Evolutionary conservation across 2,113 vertebrate genomes (phyloP).

Genomic region (Pomatorhinus ruficollis): DNA sequence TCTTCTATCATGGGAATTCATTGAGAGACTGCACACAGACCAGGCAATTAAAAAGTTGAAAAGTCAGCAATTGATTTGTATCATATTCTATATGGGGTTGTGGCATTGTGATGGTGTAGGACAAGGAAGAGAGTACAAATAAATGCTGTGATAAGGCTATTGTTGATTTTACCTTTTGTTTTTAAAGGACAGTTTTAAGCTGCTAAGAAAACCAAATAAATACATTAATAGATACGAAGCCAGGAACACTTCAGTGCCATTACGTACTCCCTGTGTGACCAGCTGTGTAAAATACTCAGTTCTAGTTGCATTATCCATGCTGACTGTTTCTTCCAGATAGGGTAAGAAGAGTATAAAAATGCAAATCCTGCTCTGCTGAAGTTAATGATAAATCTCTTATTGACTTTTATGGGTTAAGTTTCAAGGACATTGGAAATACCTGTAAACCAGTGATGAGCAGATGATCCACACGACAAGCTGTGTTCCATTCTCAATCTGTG

Average conservation of each 20-base stretch:
- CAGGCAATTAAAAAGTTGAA: not conserved
- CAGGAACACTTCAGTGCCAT: not conserved
- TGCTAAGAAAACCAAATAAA: not conserved
- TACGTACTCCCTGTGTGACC: not conserved
- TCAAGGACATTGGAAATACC: not conserved
- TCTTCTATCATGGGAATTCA: not conserved
- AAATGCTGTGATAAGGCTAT: not conserved
- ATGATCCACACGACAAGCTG: not conserved
- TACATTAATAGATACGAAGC: not conserved
- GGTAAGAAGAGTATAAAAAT: not conserved
- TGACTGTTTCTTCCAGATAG: not conserved
- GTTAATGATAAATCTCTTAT: constrained; percentile 20
- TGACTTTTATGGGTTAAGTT: not conserved
- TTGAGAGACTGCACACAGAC: not conserved
- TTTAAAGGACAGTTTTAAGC: not conserved
- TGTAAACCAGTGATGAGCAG: not conserved
- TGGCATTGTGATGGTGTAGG: not conserved
- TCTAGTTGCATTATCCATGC: not conserved
- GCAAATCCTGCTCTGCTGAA: not conserved
- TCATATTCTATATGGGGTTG: not conserved
- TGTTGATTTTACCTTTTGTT: not conserved
- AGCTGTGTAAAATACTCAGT: not conserved
- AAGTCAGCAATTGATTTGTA: not conserved
- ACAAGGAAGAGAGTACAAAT: not conserved
- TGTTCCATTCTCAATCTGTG: not conserved